Percentiles rank a stretch among this genome's conserved stretches.
phyloP scores from a whole-genome alignment of 92 coral and sea anemone species.

The Paramuricea clavata region DNA sequence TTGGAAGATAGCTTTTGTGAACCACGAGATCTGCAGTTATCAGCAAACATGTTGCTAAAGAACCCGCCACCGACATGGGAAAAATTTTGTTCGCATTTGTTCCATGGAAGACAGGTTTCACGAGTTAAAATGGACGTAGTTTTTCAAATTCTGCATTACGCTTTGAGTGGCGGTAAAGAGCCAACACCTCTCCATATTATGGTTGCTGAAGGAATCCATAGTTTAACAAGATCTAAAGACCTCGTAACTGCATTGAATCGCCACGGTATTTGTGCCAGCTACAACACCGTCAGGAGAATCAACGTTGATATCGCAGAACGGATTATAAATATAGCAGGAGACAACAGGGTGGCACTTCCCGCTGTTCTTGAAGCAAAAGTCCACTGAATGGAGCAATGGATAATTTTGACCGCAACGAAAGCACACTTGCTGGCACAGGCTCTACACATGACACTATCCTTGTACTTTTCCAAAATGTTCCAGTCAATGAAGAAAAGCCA shows the following conservation, averaged over 20 bases:
- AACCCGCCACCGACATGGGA: conserved; percentile 3
- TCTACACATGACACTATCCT: conserved; percentile 15
- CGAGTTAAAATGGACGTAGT: neutral
- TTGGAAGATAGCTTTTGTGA: neutral
- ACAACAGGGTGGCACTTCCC: conserved; percentile 32
- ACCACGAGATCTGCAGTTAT: neutral
- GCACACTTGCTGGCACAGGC: conserved; percentile 32
- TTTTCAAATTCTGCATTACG: conserved; percentile 7
- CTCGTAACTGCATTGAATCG: conserved; percentile 23
- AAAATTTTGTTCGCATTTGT: conserved; percentile 1
- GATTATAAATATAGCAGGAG: conserved; percentile 15
- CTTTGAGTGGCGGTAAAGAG: neutral
- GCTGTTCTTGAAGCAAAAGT: conserved; percentile 27
- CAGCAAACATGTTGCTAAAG: neutral
- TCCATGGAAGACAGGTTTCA: conserved; percentile 7
- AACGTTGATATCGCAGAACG: conserved; percentile 22
- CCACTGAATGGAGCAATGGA: conserved; percentile 42
- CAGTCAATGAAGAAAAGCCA: conserved; percentile 21
- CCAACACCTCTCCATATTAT: conserved; percentile 4
- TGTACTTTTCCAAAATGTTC: conserved; percentile 32
- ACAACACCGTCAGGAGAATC: conserved; percentile 32
- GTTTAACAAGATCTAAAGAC: conserved; percentile 15
- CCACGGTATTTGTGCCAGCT: conserved; percentile 33
- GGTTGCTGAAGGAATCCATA: conserved; percentile 25
- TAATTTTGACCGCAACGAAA: conserved; percentile 35